A percentile compares a stretch with the other conserved stretches of the same genome.
These are phyloP conservation scores for Sphaerodactylus townsendi DNA, from an alignment of 2,113 vertebrate species.

Conservation along the genomic window DNA sequence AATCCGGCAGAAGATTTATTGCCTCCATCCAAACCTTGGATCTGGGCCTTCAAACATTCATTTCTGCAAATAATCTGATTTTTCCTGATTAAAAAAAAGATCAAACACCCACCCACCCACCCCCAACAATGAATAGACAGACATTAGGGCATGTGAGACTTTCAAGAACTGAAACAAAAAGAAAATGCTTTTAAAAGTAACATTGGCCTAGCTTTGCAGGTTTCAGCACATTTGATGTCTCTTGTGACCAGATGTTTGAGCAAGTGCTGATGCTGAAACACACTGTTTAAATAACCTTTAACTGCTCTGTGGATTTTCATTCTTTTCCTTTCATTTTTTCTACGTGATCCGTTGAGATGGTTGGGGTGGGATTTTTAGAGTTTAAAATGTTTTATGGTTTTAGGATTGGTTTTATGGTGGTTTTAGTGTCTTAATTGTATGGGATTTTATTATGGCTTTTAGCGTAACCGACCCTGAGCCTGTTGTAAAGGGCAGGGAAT, in stretches of 20 bases:
- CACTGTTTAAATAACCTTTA: neutral
- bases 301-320: conserved; percentile 13
- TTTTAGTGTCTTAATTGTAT: no score
- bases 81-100: neutral
- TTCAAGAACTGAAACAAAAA: neutral
- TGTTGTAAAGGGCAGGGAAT: no score
- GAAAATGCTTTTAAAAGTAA: neutral
- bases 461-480: no score
- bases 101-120: neutral
- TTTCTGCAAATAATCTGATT: neutral
- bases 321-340: conserved; percentile 13
- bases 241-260: neutral
- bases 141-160: neutral
- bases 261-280: neutral
- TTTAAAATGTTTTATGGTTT: no score
- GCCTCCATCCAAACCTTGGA: neutral
- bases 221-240: neutral
- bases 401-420: no score
- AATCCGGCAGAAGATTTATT: neutral
- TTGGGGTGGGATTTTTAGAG: no score
- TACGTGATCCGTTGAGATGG: conserved; percentile 4
- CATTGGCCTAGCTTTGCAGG: neutral
- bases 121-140: neutral
- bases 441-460: no score
- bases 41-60: neutral